phyloP scores from a whole-genome alignment of 2,797 vertebrate genomes.

The Graptemys geographica region DNA sequence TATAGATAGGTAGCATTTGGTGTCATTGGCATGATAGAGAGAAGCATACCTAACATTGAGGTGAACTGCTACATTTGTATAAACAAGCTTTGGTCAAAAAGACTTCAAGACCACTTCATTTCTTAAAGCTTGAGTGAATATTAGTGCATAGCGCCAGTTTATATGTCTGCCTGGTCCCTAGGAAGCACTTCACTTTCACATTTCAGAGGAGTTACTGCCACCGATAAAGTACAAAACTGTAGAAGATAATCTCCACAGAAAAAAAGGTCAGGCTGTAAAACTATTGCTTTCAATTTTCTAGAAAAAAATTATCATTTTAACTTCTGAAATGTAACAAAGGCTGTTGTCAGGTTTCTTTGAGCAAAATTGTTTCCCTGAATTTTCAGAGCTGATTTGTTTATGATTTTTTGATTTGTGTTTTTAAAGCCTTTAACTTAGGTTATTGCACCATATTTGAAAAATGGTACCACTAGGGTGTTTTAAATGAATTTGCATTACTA shows the following conservation, averaged over 20 bases:
- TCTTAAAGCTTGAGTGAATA: constrained; percentile 44
- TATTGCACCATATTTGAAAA: background rate
- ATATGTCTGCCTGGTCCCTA: background rate
- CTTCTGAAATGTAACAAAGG: background rate
- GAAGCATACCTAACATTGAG: constrained; percentile 9
- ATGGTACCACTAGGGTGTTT: background rate
- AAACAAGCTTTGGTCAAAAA: background rate
- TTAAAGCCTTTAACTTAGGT: background rate
- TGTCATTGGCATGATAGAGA: background rate
- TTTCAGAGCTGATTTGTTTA: background rate
- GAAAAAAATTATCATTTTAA: constrained; percentile 5
- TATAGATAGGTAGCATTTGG: background rate
- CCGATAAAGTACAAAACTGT: background rate
- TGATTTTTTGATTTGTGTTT: background rate
- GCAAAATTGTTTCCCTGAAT: background rate
- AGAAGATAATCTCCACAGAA: constrained; percentile 5
- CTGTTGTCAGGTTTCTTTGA: background rate
- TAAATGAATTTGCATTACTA: background rate
- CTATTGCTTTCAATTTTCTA: constrained; percentile 33
- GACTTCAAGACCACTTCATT: constrained; percentile 8
- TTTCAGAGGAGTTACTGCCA: constrained; percentile 24
- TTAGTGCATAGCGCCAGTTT: constrained; percentile 18
- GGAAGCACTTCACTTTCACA: constrained; percentile 11
- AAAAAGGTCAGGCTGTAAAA: constrained; percentile 68
- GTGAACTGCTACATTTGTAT: constrained; percentile 36